Percentiles rank a stretch among this genome's conserved stretches.
These are phyloP conservation scores for Camponotus floridanus DNA, from an alignment of 1,140 invertebrate genomes.

Conservation along the genomic window DNA sequence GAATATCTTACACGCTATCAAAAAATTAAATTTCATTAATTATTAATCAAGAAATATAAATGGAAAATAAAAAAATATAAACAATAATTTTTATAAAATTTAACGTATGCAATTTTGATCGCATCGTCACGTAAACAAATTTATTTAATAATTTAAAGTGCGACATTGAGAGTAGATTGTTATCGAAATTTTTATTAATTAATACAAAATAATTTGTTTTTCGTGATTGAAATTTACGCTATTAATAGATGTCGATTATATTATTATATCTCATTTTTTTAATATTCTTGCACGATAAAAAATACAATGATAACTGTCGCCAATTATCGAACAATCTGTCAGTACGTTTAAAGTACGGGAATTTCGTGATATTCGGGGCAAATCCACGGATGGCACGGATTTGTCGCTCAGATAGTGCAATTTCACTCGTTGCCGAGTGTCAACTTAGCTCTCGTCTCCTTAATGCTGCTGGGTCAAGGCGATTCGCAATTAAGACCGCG, in stretches of 20 bases:
- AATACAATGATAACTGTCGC: constrained; percentile 3
- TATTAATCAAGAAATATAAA: neutral
- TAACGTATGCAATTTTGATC: neutral
- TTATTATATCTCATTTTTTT: neutral
- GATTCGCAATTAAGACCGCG: constrained; percentile 46
- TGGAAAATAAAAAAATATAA: neutral
- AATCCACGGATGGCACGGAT: constrained; percentile 17
- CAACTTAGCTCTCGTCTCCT: constrained; percentile 44
- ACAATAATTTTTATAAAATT: neutral
- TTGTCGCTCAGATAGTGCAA: constrained; percentile 45
- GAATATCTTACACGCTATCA: neutral
- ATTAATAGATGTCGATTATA: neutral
- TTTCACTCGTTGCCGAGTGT: constrained; percentile 47
- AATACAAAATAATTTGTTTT: neutral
- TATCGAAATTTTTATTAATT: neutral
- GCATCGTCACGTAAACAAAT: neutral
- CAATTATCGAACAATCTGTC: constrained; percentile 36
- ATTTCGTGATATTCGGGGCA: constrained; percentile 10
- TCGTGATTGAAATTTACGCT: neutral
- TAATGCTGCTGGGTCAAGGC: constrained; percentile 45
- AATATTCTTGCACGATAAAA: neutral
- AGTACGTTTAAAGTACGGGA: constrained; percentile 14
- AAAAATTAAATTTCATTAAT: neutral
- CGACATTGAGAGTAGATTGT: neutral
- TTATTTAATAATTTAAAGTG: constrained; percentile 9